Evolutionary conservation across 2,888 invertebrate species (phyloP), one percentile per base, ranked within the genome.

Genomic region (Spatulosminthurus flaviceps): DNA sequence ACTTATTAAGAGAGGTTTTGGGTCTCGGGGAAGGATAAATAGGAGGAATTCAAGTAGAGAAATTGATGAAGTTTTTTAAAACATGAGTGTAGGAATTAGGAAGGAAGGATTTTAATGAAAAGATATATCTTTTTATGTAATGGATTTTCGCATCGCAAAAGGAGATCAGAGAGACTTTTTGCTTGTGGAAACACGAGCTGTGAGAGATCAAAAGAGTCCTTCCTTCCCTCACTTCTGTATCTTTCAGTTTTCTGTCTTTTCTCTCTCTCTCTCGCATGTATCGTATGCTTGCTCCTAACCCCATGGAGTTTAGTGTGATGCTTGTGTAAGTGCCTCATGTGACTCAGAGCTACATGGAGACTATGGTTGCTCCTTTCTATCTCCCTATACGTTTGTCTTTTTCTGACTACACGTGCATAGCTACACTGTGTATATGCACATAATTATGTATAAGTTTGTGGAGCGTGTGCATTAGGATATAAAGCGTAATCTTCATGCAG

Each of bases 21-120:
- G 67, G 67, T 26, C 29, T 29, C n/a, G n/a, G 26, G n/a, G 61
- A 28, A 29, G 73, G 61, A 29, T 61, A 60, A 60, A 70, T 60
- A 71, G 77, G 60, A 77, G 43, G 73, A 79, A 67, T 74, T 79
- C 78, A 77, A 76, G 80, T 77, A 78, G 79, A 81, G 81, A 81
- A 82, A 82, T 83, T 81, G 81, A 82, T 82, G 81, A 82, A 82
- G 82, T 81, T 81, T 81, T 81, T 82, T 80, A 81, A 81, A 82
- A 82, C 83, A 81, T 81, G 83, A 83, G 81, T 82, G 83, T 81
- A 83, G 82, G 82, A 82, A 83, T 81, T 82, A 85, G 82, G 84
- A 83, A 84, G 84, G 83, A 85, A 84, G 84, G 83, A 85, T 84
- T 85, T 83, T 85, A 85, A 85, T 85, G 84, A 85, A 85, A 85